These are phyloP conservation scores for Erebia ligea DNA, from an alignment of 2,888 invertebrate genomes.

Conservation along the genomic window DNA sequence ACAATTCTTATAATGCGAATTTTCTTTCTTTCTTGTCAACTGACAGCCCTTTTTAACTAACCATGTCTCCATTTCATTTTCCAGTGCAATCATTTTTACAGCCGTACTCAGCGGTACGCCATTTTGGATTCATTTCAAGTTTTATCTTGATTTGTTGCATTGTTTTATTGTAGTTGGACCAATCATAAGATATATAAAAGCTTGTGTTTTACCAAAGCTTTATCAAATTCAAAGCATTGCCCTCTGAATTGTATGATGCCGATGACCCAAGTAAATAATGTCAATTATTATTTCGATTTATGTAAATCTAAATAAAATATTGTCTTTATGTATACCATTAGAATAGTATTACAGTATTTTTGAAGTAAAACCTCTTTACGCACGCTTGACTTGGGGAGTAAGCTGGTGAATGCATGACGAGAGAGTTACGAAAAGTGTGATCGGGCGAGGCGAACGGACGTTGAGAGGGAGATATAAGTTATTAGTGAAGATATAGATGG, in stretches of 20 bases:
- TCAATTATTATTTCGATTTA: not conserved
- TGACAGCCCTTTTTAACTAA: slow-evolving; percentile 1
- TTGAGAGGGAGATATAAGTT: too few relatives aligned
- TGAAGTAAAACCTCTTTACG: too few relatives aligned
- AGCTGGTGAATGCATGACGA: too few relatives aligned
- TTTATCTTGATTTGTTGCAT: slow-evolving; percentile 8
- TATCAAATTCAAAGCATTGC: not conserved
- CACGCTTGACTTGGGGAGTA: too few relatives aligned
- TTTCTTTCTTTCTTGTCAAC: not conserved
- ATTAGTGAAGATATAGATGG: too few relatives aligned
- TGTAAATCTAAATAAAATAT: too few relatives aligned
- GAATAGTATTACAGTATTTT: too few relatives aligned
- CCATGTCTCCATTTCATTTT: not conserved
- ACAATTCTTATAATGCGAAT: not conserved
- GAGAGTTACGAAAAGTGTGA: too few relatives aligned
- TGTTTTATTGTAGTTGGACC: slow-evolving; percentile 18
- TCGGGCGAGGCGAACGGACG: too few relatives aligned
- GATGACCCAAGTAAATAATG: not conserved
- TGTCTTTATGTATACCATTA: too few relatives aligned
- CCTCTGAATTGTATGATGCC: not conserved
- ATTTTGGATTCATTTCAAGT: slow-evolving; percentile 20
- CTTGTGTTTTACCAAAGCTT: not conserved
- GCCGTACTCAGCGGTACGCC: not conserved
- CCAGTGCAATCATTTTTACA: not conserved
- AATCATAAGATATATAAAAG: not conserved